These are phyloP conservation scores for Calidris pygmaea DNA, from an alignment of 2,113 vertebrate species.

Conservation along the genomic window DNA sequence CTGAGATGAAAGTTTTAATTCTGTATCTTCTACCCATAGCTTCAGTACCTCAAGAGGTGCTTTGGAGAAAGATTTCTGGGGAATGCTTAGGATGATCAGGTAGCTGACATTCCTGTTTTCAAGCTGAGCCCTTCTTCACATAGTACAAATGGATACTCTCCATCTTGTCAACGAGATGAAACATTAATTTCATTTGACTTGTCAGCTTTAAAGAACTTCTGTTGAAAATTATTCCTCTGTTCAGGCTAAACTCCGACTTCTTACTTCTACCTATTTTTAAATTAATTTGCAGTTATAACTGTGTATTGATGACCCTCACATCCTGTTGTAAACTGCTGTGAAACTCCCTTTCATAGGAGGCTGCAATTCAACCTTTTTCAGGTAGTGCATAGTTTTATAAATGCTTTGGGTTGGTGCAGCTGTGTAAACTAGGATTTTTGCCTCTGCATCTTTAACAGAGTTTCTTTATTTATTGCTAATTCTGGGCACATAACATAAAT, in stretches of 20 bases:
- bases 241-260: not conserved
- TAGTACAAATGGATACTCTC: not conserved
- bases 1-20: not conserved
- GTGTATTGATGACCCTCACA: not conserved
- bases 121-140: not conserved
- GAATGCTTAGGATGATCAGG: not conserved
- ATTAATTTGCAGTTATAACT: not conserved
- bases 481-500: conserved; percentile 28
- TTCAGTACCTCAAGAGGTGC: not conserved
- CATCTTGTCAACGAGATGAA: not conserved
- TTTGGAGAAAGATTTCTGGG: not conserved
- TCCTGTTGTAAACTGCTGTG: not conserved
- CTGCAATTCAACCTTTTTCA: conserved; percentile 8
- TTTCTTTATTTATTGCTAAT: conserved; percentile 52
- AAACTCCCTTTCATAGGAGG: not conserved
- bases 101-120: not conserved
- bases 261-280: not conserved
- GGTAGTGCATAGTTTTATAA: not conserved
- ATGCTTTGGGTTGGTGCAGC: conserved; percentile 28
- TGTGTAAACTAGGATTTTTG: conserved; percentile 47
- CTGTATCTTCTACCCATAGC: not conserved
- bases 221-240: not conserved
- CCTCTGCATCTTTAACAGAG: conserved; percentile 38
- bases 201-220: not conserved
- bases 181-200: not conserved